Conservation (phyloP, 2,888 invertebrate species). For the Sphecodes monilicornis region DNA sequence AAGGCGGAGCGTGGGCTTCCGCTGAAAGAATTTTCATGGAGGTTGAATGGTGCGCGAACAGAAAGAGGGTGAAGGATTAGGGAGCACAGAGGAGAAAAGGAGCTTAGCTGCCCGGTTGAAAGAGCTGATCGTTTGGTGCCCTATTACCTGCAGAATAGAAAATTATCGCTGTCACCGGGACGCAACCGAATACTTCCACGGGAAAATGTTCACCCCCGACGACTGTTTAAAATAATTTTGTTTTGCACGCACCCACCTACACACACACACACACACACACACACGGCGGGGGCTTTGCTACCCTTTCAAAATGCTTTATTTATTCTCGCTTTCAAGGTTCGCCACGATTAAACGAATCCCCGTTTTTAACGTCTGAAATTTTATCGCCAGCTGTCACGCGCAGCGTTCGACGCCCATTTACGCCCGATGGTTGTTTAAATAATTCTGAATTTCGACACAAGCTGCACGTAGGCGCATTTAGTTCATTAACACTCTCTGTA, state of each 20-base stretch:
- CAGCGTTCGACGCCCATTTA: background rate
- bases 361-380: background rate
- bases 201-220: background rate
- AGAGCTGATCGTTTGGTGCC: slow-evolving; percentile 60
- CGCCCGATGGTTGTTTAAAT: background rate
- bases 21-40: slow-evolving; percentile 65
- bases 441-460: background rate
- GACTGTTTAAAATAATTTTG: background rate
- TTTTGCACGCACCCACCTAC: background rate
- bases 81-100: slow-evolving; percentile 57
- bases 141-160: slow-evolving; percentile 57
- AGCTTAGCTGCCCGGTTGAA: slow-evolving; percentile 62
- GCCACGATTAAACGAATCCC: background rate
- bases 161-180: slow-evolving; percentile 48
- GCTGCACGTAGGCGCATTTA: too few relatives aligned
- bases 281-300: too few relatives aligned
- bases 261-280: background rate
- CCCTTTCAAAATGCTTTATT: background rate
- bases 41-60: slow-evolving; percentile 66
- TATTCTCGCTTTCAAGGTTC: background rate
- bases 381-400: background rate
- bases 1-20: slow-evolving; percentile 43
- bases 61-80: slow-evolving; percentile 64
- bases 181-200: slow-evolving; percentile 5
- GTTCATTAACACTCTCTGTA: background rate